A percentile compares a stretch with the other conserved stretches of the same genome.
Conservation (phyloP, 30 jellyfish, hydroid and myxozoan genomes). For the Rhopilema esculentum region DNA sequence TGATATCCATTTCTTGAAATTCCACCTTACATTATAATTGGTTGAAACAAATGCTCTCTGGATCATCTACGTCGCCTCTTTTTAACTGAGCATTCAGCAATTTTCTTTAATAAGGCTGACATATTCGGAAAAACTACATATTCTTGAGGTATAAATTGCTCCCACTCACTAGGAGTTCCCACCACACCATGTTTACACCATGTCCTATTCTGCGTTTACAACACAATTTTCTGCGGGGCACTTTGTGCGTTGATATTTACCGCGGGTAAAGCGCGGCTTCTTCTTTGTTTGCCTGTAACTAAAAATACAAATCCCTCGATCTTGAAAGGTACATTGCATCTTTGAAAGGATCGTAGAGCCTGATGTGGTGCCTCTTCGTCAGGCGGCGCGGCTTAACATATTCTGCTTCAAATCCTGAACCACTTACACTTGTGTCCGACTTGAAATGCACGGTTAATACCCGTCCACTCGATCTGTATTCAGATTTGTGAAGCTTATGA, state of each 20-base stretch:
- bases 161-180: neutral
- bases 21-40: neutral
- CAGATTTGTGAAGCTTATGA: conserved; percentile 3
- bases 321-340: conserved; percentile 45
- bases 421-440: conserved; percentile 66
- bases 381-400: conserved; percentile 24
- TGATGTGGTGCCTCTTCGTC: conserved; percentile 57
- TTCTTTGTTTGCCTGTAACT: neutral
- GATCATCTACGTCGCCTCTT: neutral
- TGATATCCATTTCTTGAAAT: too few relatives aligned
- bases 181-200: too few relatives aligned
- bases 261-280: neutral
- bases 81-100: neutral
- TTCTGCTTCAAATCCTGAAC: conserved; percentile 60
- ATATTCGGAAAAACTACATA: neutral
- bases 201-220: too few relatives aligned
- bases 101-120: too few relatives aligned
- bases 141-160: neutral
- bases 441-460: conserved; percentile 25
- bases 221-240: neutral
- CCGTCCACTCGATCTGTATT: conserved; percentile 56
- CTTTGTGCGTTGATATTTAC: neutral
- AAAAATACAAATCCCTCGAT: conserved; percentile 50
- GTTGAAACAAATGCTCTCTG: neutral
- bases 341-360: conserved; percentile 56